These are phyloP conservation scores for Lysandra bellargus DNA, from an alignment of 2,888 invertebrate species.

Conservation along the genomic window DNA sequence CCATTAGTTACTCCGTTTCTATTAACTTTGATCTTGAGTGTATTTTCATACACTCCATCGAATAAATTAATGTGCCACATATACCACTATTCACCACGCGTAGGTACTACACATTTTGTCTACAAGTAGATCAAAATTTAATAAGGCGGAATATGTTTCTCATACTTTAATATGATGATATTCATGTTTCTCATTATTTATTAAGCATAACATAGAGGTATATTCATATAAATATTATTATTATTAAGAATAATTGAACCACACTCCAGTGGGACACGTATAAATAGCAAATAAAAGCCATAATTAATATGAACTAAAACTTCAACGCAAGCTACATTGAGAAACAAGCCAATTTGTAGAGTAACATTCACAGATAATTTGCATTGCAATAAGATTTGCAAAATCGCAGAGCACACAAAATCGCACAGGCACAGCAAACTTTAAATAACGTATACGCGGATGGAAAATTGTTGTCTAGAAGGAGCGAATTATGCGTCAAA, in stretches of 20 bases:
- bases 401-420: background rate
- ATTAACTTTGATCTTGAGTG: too few relatives aligned
- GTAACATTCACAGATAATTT: background rate
- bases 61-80: too few relatives aligned
- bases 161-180: too few relatives aligned
- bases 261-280: background rate
- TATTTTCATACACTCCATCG: too few relatives aligned
- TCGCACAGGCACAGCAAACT: background rate
- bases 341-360: constrained; percentile 16
- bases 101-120: too few relatives aligned
- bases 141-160: too few relatives aligned
- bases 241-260: background rate
- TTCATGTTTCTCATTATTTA: too few relatives aligned
- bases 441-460: background rate
- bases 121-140: too few relatives aligned
- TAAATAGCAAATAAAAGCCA: background rate
- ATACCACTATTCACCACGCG: too few relatives aligned
- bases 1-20: too few relatives aligned
- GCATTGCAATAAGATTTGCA: background rate
- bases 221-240: too few relatives aligned
- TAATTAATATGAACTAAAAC: background rate
- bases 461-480: background rate
- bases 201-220: too few relatives aligned
- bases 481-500: background rate
- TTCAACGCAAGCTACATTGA: constrained; percentile 20